Conservation (phyloP, 1,140 invertebrate genomes). For the Colletes latitarsis region DNA sequence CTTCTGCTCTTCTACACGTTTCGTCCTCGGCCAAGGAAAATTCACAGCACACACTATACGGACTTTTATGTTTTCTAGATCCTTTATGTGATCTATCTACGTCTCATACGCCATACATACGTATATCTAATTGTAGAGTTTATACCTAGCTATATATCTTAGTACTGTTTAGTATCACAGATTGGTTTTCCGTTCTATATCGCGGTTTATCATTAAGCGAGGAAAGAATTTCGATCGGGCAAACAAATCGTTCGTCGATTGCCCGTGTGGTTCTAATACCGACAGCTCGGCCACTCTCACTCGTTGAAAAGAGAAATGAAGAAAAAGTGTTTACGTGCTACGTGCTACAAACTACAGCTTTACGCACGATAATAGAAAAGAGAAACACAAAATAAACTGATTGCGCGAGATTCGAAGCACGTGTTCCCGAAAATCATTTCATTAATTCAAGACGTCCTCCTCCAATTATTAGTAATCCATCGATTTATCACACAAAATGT, state of each 20-base stretch:
- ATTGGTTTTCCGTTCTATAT: constrained; percentile 70
- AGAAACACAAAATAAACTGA: constrained; percentile 52
- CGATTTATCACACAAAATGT: constrained; percentile 73
- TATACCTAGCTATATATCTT: constrained; percentile 67
- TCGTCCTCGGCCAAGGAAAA: constrained; percentile 43
- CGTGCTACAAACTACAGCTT: constrained; percentile 29
- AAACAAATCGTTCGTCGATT: constrained; percentile 14
- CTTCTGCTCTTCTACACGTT: constrained; percentile 43
- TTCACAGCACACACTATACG: constrained; percentile 52
- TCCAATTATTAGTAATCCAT: constrained; percentile 63
- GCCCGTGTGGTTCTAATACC: constrained; percentile 48
- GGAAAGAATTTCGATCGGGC: constrained; percentile 37
- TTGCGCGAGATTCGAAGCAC: constrained; percentile 47
- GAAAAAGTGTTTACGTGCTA: constrained; percentile 65
- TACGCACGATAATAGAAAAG: constrained; percentile 66
- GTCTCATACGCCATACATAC: constrained; percentile 51
- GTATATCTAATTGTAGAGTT: constrained; percentile 53
- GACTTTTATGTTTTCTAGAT: constrained; percentile 44
- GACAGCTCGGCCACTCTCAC: constrained; percentile 47
- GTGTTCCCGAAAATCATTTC: constrained; percentile 66
- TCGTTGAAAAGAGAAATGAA: constrained; percentile 60
- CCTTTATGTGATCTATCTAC: constrained; percentile 56
- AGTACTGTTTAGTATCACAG: constrained; percentile 80
- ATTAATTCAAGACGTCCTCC: constrained; percentile 54
- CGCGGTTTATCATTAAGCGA: constrained; percentile 46